Evolutionary conservation across 1,140 invertebrate species (phyloP).

Genomic region (Grapholita molesta): DNA sequence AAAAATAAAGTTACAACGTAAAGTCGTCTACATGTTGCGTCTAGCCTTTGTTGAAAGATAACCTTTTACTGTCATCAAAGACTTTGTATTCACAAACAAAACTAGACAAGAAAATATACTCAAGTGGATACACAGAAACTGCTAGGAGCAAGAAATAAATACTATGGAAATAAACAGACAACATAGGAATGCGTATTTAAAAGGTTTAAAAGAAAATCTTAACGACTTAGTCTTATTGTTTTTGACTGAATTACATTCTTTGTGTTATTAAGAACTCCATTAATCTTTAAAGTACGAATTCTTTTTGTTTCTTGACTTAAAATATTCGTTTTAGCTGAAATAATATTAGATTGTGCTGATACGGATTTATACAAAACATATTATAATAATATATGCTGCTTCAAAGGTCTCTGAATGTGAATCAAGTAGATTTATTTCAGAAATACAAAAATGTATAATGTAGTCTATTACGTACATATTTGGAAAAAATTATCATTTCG

Average conservation of each 20-base stretch:
- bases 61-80: slow-evolving; percentile 35
- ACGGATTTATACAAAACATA: too few relatives aligned
- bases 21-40: neutral
- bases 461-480: too few relatives aligned
- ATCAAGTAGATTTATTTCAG: neutral
- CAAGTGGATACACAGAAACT: neutral
- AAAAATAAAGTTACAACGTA: neutral
- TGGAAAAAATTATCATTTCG: too few relatives aligned
- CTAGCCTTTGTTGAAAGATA: slow-evolving; percentile 23
- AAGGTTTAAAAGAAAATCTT: slow-evolving; percentile 13
- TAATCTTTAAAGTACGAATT: slow-evolving; percentile 1
- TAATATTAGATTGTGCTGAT: neutral
- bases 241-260: slow-evolving; percentile 1
- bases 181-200: slow-evolving; percentile 15
- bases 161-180: slow-evolving; percentile 12
- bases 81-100: slow-evolving; percentile 33
- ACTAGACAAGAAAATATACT: slow-evolving; percentile 27
- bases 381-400: too few relatives aligned
- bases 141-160: slow-evolving; percentile 11
- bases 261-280: slow-evolving; percentile 10
- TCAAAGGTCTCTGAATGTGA: neutral
- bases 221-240: slow-evolving; percentile 14
- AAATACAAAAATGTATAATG: too few relatives aligned
- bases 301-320: neutral
- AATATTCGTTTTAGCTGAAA: neutral